Evolutionary conservation across 2,888 invertebrate species (phyloP).

Genomic region (Dermolepida albohirtum): DNA sequence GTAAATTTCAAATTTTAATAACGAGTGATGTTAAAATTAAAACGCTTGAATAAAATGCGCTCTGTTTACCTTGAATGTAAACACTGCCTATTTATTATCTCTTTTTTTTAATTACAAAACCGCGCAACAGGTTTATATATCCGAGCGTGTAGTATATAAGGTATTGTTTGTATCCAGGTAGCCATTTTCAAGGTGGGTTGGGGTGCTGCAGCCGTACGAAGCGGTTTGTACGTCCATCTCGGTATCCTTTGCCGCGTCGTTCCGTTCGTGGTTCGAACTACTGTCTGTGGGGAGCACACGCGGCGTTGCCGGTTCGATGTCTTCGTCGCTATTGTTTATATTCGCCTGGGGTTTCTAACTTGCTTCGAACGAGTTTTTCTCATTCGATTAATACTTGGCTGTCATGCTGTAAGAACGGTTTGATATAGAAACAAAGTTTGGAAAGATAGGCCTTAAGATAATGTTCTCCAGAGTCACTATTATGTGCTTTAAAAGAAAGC

Average conservation of each 20-base stretch:
- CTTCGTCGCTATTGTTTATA: conserved; percentile 47
- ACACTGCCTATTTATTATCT: background rate
- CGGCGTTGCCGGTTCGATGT: conserved; percentile 49
- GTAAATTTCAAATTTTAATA: conserved; percentile 64
- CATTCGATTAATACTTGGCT: background rate
- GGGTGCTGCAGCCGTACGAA: conserved; percentile 47
- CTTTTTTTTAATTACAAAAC: conserved; percentile 21
- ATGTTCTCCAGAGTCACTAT: background rate
- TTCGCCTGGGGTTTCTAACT: conserved; percentile 36
- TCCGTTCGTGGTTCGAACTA: conserved; percentile 32
- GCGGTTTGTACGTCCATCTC: conserved; percentile 43
- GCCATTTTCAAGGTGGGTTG: conserved; percentile 66
- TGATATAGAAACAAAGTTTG: background rate
- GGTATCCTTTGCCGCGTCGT: conserved; percentile 42
- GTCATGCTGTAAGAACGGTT: background rate
- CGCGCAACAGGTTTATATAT: conserved; percentile 69
- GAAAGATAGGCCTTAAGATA: background rate
- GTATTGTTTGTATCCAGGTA: conserved; percentile 72
- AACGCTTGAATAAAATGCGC: background rate
- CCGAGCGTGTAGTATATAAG: conserved; percentile 66
- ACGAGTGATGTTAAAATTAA: background rate
- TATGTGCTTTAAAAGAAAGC: background rate
- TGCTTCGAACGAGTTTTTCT: conserved; percentile 31
- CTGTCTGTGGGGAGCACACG: conserved; percentile 46
- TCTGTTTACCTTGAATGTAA: background rate